Base-by-base conservation (phyloP, 2,888 invertebrate genomes). In the Dione vanillae region DNA sequence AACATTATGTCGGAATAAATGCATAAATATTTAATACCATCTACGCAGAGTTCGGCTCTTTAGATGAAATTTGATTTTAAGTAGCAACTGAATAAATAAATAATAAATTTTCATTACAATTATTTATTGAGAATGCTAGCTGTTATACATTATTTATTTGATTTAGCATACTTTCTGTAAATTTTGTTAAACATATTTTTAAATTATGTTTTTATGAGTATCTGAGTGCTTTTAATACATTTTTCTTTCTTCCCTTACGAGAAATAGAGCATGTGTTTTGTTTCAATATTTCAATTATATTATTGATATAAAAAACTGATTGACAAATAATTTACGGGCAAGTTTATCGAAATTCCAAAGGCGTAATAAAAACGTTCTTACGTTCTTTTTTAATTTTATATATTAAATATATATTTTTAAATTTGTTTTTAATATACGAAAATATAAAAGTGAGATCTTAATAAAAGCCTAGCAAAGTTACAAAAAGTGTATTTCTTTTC, bases 401-500 rank as follows among this genome's bases (percentile, higher is more conserved):
- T n/a, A n/a, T n/a, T n/a, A n/a, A n/a, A n/a, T n/a, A n/a, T n/a
- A n/a, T n/a, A n/a, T n/a, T n/a, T n/a, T n/a, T n/a, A n/a, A n/a
- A 12, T 12, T 0, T 45, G 45, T 45, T n/a, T 1, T 45, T 1
- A 9, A 16, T 9, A 47, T 47, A 47, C n/a, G n/a, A 47, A 47
- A n/a, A 45, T 9, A 47, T 19, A 47, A n/a, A 16, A 10, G 1
- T 11, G 16, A 47, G 9, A 9, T 16, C 11, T 16, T 47, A 2
- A 10, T 19, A 12, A 20, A 3, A 54, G 7, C 9, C 10, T 1
- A 54, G 10, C 35, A 1, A 35, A 54, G 20, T 54, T 19, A 14
- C 2, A 35, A 56, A 64, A 37, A 64, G 19, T 27, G 0, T 45
- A 19, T 51, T 64, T 16, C 37, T 49, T 64, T 68, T 71, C 56